phyloP scores from a whole-genome alignment of 2,888 invertebrate species.

The Stegophylla sp. region DNA sequence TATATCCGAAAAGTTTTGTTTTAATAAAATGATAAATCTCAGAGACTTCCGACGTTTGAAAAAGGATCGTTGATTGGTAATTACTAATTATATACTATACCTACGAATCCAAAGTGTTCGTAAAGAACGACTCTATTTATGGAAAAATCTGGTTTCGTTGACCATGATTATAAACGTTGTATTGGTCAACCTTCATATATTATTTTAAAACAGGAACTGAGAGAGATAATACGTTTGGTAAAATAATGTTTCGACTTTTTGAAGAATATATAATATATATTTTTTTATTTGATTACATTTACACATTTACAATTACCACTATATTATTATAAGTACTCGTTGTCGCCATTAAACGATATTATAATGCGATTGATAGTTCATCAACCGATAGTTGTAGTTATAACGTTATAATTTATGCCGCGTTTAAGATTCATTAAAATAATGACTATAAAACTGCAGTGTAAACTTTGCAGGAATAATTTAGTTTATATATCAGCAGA shows the following conservation, averaged over 20 bases:
- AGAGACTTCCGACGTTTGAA: too few species aligned
- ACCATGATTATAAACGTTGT: constrained; percentile 24
- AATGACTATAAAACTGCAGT: neutral
- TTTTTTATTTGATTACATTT: constrained; percentile 32
- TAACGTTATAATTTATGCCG: constrained; percentile 12
- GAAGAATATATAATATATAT: too few species aligned
- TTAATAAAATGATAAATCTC: too few species aligned
- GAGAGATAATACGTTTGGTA: neutral
- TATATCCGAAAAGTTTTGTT: too few species aligned
- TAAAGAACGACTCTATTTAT: constrained; percentile 24
- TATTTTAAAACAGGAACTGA: constrained; percentile 33
- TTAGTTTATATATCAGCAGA: too few species aligned
- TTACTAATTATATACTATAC: constrained; percentile 18
- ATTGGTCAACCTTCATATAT: constrained; percentile 41
- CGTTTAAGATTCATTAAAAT: neutral
- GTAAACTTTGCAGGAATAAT: too few species aligned
- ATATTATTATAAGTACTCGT: neutral
- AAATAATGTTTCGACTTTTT: constrained; percentile 11
- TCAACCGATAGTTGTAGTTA: constrained; percentile 11
- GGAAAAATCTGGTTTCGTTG: constrained; percentile 44
- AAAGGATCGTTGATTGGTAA: neutral
- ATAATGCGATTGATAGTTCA: constrained; percentile 14
- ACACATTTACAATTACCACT: neutral
- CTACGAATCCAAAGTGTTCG: constrained; percentile 3
- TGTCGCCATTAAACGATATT: constrained; percentile 12